phyloP scores from a whole-genome alignment of 2,888 invertebrate genomes.

The Ethmia dodecea region DNA sequence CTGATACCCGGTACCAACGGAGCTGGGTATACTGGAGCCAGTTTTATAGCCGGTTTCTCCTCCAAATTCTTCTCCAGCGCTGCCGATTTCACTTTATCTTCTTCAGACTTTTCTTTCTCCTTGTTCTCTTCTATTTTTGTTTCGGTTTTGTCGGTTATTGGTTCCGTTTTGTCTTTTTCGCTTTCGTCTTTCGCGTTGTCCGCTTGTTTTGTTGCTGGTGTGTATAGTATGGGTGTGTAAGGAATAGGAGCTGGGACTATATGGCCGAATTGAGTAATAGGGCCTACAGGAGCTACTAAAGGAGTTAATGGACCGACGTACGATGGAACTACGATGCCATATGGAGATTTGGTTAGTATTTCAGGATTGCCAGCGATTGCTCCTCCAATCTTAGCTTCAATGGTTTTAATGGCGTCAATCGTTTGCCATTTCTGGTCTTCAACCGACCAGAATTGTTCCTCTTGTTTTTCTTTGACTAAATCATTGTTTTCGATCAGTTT shows the following conservation, averaged over 20 bases:
- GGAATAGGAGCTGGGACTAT: background rate
- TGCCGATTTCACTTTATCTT: background rate
- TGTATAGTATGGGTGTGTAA: conserved; percentile 11
- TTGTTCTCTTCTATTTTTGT: background rate
- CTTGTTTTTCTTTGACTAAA: conserved; percentile 29
- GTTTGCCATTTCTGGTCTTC: conserved; percentile 67
- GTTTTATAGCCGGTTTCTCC: background rate
- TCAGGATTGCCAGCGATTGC: conserved; percentile 40
- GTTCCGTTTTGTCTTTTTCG: conserved; percentile 15
- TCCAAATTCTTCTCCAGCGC: background rate
- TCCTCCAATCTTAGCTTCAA: conserved; percentile 52
- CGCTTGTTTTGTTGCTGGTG: background rate
- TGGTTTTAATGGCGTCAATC: conserved; percentile 48
- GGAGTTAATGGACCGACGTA: conserved; percentile 5
- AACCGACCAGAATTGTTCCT: conserved; percentile 44
- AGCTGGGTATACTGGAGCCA: background rate
- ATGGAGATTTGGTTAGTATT: conserved; percentile 9
- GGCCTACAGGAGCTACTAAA: no score
- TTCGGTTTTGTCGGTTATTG: conserved; percentile 6
- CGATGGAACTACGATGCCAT: conserved; percentile 13
- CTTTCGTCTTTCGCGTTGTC: conserved; percentile 5
- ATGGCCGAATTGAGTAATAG: no score
- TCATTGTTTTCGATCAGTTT: conserved; percentile 35
- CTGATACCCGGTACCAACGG: background rate
- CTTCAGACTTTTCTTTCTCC: background rate